A percentile compares a stretch with the other conserved stretches of the same genome.
phyloP scores from a whole-genome alignment of 2,888 invertebrate genomes.

The Macrophya alboannulata region DNA sequence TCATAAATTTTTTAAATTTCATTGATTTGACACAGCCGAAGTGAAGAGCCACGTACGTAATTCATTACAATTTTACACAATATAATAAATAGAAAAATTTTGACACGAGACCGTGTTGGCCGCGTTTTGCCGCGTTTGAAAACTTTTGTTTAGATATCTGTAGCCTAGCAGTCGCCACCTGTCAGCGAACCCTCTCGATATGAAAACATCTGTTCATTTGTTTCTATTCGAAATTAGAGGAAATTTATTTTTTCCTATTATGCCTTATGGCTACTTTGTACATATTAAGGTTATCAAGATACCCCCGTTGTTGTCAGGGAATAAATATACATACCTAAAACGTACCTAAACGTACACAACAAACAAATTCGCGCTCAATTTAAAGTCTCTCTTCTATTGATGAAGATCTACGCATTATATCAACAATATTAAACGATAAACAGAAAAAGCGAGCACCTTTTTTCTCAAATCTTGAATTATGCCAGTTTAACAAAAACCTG shows the following conservation, averaged over 20 bases:
- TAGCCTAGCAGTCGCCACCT: slow-evolving; percentile 50
- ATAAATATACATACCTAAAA: slow-evolving; percentile 7
- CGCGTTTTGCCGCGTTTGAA: slow-evolving; percentile 46
- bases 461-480: not conserved
- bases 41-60: not conserved
- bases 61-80: slow-evolving; percentile 11
- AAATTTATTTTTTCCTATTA: not conserved
- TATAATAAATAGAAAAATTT: slow-evolving; percentile 17
- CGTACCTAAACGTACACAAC: not conserved
- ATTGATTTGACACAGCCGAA: not conserved
- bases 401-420: not conserved
- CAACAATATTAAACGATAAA: not conserved
- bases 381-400: slow-evolving; percentile 4
- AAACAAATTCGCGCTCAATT: slow-evolving; percentile 18
- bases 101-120: slow-evolving; percentile 17
- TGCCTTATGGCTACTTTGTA: not conserved
- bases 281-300: not conserved
- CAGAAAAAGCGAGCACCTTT: not conserved
- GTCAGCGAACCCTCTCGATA: slow-evolving; percentile 11
- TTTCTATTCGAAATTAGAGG: not conserved
- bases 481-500: not conserved
- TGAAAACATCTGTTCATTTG: slow-evolving; percentile 40
- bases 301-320: slow-evolving; percentile 9
- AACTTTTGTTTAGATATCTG: slow-evolving; percentile 48
- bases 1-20: not conserved